A percentile compares a stretch with the other conserved stretches of the same genome.
These are phyloP conservation scores for Cantharis lateralis DNA, from an alignment of 2,888 invertebrate species.

Conservation along the genomic window DNA sequence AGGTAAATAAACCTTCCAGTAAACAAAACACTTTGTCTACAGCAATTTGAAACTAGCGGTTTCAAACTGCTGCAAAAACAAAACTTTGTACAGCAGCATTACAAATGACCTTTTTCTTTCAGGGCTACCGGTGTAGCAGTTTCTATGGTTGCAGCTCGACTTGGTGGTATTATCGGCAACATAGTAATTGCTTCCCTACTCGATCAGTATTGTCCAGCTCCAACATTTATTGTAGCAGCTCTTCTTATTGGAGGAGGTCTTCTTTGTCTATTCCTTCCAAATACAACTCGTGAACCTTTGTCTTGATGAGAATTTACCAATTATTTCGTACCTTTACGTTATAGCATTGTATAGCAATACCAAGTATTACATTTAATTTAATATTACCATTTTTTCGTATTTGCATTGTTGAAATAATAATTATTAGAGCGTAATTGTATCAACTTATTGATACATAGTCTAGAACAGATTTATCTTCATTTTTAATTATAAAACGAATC, in stretches of 20 bases:
- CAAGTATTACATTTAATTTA: background rate
- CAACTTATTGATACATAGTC: background rate
- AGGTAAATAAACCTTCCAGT: conserved; percentile 59
- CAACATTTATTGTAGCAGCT: conserved; percentile 87
- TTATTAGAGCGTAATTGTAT: background rate
- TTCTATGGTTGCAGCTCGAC: conserved; percentile 86
- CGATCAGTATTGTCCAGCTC: conserved; percentile 88
- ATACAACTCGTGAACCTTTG: conserved; percentile 81
- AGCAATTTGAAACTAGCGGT: too few species aligned
- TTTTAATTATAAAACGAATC: background rate
- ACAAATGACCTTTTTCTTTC: conserved; percentile 36
- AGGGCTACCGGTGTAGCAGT: conserved; percentile 91
- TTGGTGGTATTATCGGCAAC: conserved; percentile 88
- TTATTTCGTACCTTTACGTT: background rate
- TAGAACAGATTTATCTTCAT: background rate
- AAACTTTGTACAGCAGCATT: too few species aligned
- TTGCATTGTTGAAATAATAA: background rate
- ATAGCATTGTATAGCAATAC: background rate
- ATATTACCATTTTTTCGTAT: background rate
- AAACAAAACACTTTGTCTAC: too few species aligned
- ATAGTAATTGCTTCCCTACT: conserved; percentile 86
- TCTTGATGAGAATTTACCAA: conserved; percentile 42
- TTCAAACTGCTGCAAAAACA: too few species aligned
- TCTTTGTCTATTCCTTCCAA: conserved; percentile 85
- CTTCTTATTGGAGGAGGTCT: conserved; percentile 86